Percentiles rank a stretch among this genome's conserved stretches.
phyloP scores from a whole-genome alignment of 2,113 vertebrate species.

The Gnathonemus longibarbis region DNA sequence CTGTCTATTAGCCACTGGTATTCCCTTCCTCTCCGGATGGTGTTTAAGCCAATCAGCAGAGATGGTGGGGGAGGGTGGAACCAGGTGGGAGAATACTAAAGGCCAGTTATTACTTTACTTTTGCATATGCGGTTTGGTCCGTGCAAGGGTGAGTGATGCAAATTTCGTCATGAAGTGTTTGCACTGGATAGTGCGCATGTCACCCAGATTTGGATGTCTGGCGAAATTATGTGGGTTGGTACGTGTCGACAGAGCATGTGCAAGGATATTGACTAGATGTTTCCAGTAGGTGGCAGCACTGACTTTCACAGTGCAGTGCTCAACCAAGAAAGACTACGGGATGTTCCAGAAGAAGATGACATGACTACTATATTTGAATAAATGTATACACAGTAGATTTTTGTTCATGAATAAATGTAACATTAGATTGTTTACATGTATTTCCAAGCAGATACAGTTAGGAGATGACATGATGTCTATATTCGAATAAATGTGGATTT shows the following conservation, averaged over 20 bases:
- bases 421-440: no score
- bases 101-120: neutral
- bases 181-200: neutral
- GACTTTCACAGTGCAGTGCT: neutral
- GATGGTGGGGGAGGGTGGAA: neutral
- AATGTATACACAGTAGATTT: no score
- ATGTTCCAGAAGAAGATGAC: no score
- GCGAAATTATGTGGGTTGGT: neutral
- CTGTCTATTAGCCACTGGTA: neutral
- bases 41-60: neutral
- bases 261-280: neutral
- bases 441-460: no score
- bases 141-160: neutral
- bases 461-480: no score
- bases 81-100: neutral
- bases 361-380: no score
- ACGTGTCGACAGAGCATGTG: neutral
- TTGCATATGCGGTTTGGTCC: neutral
- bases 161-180: neutral
- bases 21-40: neutral
- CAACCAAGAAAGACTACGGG: neutral
- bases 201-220: neutral
- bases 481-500: no score
- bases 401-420: no score
- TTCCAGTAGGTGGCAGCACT: neutral